Base-by-base conservation (phyloP, 2,797 vertebrate genomes). In the Oreochromis mossambicus region DNA sequence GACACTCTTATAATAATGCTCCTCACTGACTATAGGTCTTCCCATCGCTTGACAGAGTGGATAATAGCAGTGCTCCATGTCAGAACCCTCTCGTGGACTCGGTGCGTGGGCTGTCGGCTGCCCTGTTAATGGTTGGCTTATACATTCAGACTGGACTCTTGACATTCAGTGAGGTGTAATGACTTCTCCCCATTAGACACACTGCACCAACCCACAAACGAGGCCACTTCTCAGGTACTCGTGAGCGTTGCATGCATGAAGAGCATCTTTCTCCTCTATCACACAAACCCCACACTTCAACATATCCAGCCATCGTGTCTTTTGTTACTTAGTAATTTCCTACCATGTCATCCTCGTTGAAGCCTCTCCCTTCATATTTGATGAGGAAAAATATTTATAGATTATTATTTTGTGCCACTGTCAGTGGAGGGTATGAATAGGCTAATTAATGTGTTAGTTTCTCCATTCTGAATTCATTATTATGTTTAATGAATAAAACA, bases 371-470 rank as follows among this genome's bases (percentile, higher is more conserved):
- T 73, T 19, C 24, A 3, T 19, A 1, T 73, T 48, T 73, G 43
- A 73, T 19, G 68, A 48, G 41, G 43, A 29, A 48, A n/a, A 29
- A 3, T 58, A 34, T 83, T 86, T 86, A 50, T 66, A 15, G 66
- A 63, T 36, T 10, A 54, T 70, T 68, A 81, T 56, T 48, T 81
- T 80, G 58, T 80, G 34, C 51, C 21, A 55, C 19, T 32, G 21
- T 80, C 41, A 29, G 51, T 73, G 79, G 86, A 90, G 70, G 77
- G 14, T 81, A 82, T 89, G 82, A 92, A 85, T 63, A 77, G 81
- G 79, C 61, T 92, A 88, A 93, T 92, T 85, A 90, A 88, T 85
- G 68, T 86, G 88, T 93, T 91, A 83, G 84, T 94, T 90, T 94
- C 50, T 56, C 82, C 79, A n/a, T 84, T 88, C 76, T 83, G 85